Conservation (phyloP, 1,140 invertebrate species). For the Drosophila bifasciata region DNA sequence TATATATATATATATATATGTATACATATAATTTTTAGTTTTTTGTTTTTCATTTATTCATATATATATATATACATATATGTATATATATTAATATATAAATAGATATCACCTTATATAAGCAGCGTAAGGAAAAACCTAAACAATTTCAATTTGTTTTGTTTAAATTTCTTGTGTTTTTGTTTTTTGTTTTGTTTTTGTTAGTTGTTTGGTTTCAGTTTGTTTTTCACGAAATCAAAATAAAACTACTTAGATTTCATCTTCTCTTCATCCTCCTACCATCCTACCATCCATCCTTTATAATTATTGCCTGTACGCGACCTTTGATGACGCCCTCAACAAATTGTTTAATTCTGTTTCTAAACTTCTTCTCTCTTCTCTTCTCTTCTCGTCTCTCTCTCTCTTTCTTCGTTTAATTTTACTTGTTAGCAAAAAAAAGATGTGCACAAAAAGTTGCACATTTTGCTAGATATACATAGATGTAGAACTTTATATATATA, state of each 20-base stretch:
- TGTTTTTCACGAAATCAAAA: slow-evolving; percentile 33
- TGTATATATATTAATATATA: slow-evolving; percentile 61
- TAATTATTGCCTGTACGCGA: slow-evolving; percentile 62
- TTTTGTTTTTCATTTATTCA: slow-evolving; percentile 48
- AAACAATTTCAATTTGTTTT: slow-evolving; percentile 58
- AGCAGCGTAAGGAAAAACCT: slow-evolving; percentile 79
- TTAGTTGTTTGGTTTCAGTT: slow-evolving; percentile 38
- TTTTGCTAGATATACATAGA: slow-evolving; percentile 46
- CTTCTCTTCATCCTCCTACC: not conserved
- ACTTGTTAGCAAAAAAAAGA: slow-evolving; percentile 28
- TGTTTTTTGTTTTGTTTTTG: slow-evolving; percentile 45
- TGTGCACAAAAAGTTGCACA: slow-evolving; percentile 68
- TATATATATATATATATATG: slow-evolving; percentile 48
- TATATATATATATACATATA: slow-evolving; percentile 57
- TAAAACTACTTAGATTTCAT: slow-evolving; percentile 51
- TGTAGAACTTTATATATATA: slow-evolving; percentile 36
- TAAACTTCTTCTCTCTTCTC: not conserved
- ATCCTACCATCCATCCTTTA: slow-evolving; percentile 8
- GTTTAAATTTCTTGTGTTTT: slow-evolving; percentile 36
- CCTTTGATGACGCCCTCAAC: slow-evolving; percentile 38
- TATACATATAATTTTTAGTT: slow-evolving; percentile 35
- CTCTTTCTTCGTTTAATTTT: not conserved
- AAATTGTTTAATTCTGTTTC: slow-evolving; percentile 38
- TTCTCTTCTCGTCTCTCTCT: not conserved
- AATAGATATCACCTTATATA: slow-evolving; percentile 80